Conservation (phyloP, 2,888 invertebrate genomes). For the Pseudococcus jackbeardsleyi region DNA sequence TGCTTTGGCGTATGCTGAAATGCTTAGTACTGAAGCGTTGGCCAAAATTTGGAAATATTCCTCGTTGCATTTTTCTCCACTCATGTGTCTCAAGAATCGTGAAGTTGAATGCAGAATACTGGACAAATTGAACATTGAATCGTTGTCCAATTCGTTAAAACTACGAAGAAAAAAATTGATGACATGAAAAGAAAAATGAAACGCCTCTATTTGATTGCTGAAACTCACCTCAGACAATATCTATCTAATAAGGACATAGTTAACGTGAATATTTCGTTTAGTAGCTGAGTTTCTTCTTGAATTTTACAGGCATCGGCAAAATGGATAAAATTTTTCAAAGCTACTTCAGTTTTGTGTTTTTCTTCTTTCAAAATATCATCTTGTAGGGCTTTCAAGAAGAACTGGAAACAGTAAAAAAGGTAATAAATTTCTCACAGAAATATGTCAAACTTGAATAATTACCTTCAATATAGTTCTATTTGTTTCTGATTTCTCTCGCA, state of each 20-base stretch:
- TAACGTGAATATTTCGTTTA: slow-evolving; percentile 36
- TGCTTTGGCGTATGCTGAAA: slow-evolving; percentile 51
- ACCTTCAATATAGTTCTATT: slow-evolving; percentile 35
- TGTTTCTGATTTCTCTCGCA: not conserved
- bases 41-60: slow-evolving; percentile 39
- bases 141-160: slow-evolving; percentile 30
- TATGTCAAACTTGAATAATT: not conserved
- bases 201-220: not conserved
- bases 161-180: not conserved
- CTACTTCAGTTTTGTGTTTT: slow-evolving; percentile 19
- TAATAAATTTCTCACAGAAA: not conserved
- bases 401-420: not conserved
- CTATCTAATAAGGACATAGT: slow-evolving; percentile 23
- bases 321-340: slow-evolving; percentile 52
- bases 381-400: not conserved
- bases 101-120: slow-evolving; percentile 39
- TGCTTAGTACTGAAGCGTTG: not conserved
- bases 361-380: not conserved
- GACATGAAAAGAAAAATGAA: not conserved
- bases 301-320: slow-evolving; percentile 47
- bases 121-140: slow-evolving; percentile 2
- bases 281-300: not conserved
- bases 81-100: slow-evolving; percentile 21
- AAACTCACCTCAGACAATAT: slow-evolving; percentile 35
- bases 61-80: slow-evolving; percentile 9